Evolutionary conservation across 2,888 invertebrate genomes (phyloP).

Genomic region (Galeruca laticollis): DNA sequence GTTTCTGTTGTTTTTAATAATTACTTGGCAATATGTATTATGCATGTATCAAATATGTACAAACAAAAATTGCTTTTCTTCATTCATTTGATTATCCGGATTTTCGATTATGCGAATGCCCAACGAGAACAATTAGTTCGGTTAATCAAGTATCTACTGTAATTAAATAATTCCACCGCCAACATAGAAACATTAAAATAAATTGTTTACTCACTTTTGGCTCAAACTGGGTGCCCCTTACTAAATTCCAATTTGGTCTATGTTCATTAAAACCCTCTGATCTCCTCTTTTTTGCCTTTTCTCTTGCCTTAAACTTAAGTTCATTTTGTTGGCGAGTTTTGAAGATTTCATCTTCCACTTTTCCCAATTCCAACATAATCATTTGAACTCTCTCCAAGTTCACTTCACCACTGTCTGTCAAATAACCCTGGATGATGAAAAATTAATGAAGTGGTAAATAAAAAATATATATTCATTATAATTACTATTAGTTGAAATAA

Average conservation of each 20-base stretch:
- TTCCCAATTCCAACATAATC: conserved; percentile 93
- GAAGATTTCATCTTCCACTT: conserved; percentile 97
- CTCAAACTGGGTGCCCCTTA: conserved; percentile 82
- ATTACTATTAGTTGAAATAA: conserved; percentile 2
- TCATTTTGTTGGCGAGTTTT: conserved; percentile 91
- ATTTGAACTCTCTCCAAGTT: conserved; percentile 93
- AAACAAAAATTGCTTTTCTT: too few species aligned
- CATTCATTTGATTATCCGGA: too few species aligned
- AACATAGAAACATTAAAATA: background rate
- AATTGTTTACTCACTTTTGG: conserved; percentile 71
- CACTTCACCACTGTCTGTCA: conserved; percentile 95
- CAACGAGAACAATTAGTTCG: too few species aligned
- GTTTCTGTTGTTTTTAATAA: too few species aligned
- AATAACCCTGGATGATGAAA: conserved; percentile 78
- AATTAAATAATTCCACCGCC: too few species aligned
- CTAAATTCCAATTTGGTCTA: conserved; percentile 77
- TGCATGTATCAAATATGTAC: too few species aligned
- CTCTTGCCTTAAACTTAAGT: conserved; percentile 81
- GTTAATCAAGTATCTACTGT: too few species aligned
- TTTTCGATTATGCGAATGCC: too few species aligned
- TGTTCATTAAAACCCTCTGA: conserved; percentile 67
- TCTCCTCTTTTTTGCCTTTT: conserved; percentile 77
- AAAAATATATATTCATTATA: conserved; percentile 31
- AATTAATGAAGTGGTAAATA: conserved; percentile 11
- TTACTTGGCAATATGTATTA: too few species aligned